Percentiles rank a stretch among this genome's conserved stretches.
phyloP scores from a whole-genome alignment of 2,888 invertebrate genomes.

The Acheta domesticus region DNA sequence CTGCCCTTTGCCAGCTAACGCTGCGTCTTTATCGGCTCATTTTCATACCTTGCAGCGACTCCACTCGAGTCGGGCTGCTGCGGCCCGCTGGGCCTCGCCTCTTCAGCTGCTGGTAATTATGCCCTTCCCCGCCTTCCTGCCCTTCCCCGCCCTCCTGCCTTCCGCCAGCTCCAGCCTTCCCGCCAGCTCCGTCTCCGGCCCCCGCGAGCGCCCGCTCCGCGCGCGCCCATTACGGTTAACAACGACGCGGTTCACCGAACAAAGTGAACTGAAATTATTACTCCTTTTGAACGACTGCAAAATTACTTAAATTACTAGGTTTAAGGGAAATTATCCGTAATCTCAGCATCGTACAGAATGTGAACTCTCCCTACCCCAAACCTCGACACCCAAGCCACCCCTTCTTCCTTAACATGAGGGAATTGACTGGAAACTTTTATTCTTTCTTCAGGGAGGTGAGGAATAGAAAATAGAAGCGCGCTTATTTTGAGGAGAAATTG shows the following conservation, averaged over 20 bases:
- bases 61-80: neutral
- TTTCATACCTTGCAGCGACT: constrained; percentile 6
- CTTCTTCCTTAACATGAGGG: constrained; percentile 23
- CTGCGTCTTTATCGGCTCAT: constrained; percentile 18
- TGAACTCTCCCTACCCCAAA: constrained; percentile 20
- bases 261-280: constrained; percentile 36
- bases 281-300: constrained; percentile 36
- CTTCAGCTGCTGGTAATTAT: constrained; percentile 3
- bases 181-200: neutral
- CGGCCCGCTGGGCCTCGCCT: constrained; percentile 6
- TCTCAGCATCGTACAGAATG: constrained; percentile 33
- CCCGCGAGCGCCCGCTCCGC: constrained; percentile 12
- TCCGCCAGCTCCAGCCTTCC: neutral
- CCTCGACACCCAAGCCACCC: constrained; percentile 18
- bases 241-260: constrained; percentile 34
- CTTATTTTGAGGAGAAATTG: constrained; percentile 7
- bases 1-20: constrained; percentile 1
- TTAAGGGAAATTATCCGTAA: constrained; percentile 37
- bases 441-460: constrained; percentile 21
- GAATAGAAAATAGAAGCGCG: constrained; percentile 18
- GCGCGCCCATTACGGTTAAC: constrained; percentile 34
- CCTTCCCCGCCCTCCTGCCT: neutral
- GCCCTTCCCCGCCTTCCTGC: constrained; percentile 18
- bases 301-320: constrained; percentile 39
- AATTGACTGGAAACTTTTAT: constrained; percentile 32